Evolutionary conservation across 2,888 invertebrate species (phyloP), one percentile per base, ranked within the genome.

Genomic region (Amaurobius ferox): DNA sequence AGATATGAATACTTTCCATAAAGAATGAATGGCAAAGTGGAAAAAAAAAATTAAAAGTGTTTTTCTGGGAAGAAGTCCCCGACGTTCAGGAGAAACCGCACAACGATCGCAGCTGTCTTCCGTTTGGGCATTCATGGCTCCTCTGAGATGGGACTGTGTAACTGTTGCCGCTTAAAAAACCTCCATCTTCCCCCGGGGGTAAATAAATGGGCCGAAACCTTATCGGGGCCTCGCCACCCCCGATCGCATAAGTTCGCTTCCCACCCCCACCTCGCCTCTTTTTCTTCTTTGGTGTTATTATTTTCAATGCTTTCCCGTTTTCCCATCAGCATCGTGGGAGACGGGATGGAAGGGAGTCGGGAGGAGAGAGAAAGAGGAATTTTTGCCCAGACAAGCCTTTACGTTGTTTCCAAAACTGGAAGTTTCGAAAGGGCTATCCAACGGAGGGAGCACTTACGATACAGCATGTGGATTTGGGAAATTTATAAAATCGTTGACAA

Each of bases 161-260:
- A 71, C 79, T 29, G 71, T 64, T 71, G 61, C 71, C 48, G 74
- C 68, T 74, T 77, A 77, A 77, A 85, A 85, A 83, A 66, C 32
- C 32, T 44, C 44, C 74, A 48, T 77, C 80, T 23, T 68, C 64
- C 76, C 77, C 77, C 44, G 83, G 83, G 83, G 77, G 76, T 77
- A 72, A 77, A 85, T 85, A 85, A 85, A 85, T 85, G 83, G 83
- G 83, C 83, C 83, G 68, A 77, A 85, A 85, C 83, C 83, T 85
- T 85, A 85, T 85, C 83, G 72, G 83, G 76, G 83, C 83, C 83
- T 66, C 85, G 29, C 85, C 85, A 78, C 78, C 85, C 85, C 79
- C 85, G 62, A 86, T 73, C 62, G 32, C 48, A 35, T 55, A 19
- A 64, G 29, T 66, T 35, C 35, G 66, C 66, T 66, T 30, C 32